phyloP scores from a whole-genome alignment of 2,888 invertebrate species.

The Drymonia ruficornis region DNA sequence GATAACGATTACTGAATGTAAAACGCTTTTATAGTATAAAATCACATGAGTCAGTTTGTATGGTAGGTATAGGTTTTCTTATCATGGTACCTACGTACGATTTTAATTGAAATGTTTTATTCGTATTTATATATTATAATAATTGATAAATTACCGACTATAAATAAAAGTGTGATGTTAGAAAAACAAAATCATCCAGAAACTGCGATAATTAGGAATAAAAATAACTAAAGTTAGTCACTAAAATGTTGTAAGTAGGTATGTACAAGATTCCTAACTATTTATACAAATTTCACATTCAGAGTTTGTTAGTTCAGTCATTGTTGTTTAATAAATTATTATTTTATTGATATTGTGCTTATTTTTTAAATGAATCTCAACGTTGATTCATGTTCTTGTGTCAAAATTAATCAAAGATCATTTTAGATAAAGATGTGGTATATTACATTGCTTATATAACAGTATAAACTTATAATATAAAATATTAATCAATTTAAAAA shows the following conservation, averaged over 20 bases:
- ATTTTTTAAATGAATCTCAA: constrained; percentile 2
- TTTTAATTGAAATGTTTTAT: no score
- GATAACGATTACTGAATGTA: constrained; percentile 6
- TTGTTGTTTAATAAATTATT: constrained; percentile 64
- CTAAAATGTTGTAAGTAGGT: constrained; percentile 11
- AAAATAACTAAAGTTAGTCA: not conserved
- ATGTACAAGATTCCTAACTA: constrained; percentile 55
- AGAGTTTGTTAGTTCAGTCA: constrained; percentile 51
- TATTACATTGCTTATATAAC: constrained; percentile 18
- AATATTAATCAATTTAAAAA: constrained; percentile 6
- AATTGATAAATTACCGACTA: not conserved
- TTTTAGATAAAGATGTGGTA: constrained; percentile 13
- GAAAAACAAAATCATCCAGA: not conserved
- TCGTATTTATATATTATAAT: not conserved
- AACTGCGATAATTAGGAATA: constrained; percentile 1
- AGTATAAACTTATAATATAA: constrained; percentile 11
- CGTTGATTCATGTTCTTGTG: not conserved
- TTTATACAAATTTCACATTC: constrained; percentile 45
- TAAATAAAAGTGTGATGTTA: not conserved
- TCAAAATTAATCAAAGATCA: constrained; percentile 7
- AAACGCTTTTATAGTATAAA: constrained; percentile 25
- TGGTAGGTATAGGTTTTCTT: constrained; percentile 10
- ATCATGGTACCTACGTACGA: no score
- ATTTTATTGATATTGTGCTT: constrained; percentile 38
- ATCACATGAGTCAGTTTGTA: constrained; percentile 9